phyloP scores from a whole-genome alignment of 2,888 invertebrate species.

The Deilephila porcellus region DNA sequence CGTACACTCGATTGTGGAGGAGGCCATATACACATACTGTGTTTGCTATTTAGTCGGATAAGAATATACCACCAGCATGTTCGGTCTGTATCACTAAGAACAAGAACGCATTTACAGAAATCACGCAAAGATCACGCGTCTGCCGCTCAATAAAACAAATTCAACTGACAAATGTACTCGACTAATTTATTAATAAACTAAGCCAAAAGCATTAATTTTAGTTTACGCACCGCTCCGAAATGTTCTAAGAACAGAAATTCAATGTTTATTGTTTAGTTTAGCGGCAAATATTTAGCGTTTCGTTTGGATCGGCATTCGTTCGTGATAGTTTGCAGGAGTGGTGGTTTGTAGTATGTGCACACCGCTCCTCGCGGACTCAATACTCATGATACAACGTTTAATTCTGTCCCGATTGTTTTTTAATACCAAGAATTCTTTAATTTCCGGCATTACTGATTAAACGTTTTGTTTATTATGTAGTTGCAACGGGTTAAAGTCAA shows the following conservation, averaged over 20 bases:
- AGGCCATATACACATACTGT: no score
- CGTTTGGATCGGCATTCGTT: slow-evolving; percentile 35
- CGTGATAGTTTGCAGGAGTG: slow-evolving; percentile 33
- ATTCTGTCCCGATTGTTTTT: not conserved
- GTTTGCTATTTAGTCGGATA: no score
- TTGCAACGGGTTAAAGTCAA: no score
- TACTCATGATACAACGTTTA: slow-evolving; percentile 15
- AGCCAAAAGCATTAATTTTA: slow-evolving; percentile 16
- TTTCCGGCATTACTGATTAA: slow-evolving; percentile 4
- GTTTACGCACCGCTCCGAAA: slow-evolving; percentile 6
- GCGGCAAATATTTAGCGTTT: slow-evolving; percentile 33
- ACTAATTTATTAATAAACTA: slow-evolving; percentile 18
- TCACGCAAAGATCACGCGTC: not conserved
- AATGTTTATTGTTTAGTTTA: slow-evolving; percentile 35
- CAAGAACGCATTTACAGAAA: not conserved
- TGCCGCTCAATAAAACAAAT: not conserved
- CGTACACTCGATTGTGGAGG: no score
- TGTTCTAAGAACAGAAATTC: slow-evolving; percentile 25
- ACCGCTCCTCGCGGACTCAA: slow-evolving; percentile 33
- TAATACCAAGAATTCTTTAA: not conserved
- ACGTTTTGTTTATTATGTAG: not conserved
- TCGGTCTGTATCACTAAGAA: not conserved
- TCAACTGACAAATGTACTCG: slow-evolving; percentile 1
- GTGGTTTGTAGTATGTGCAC: slow-evolving; percentile 35
- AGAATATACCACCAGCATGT: not conserved